These are phyloP conservation scores for Heterohyrax brucei DNA, from an alignment of 2,797 vertebrate genomes.

Conservation along the genomic window DNA sequence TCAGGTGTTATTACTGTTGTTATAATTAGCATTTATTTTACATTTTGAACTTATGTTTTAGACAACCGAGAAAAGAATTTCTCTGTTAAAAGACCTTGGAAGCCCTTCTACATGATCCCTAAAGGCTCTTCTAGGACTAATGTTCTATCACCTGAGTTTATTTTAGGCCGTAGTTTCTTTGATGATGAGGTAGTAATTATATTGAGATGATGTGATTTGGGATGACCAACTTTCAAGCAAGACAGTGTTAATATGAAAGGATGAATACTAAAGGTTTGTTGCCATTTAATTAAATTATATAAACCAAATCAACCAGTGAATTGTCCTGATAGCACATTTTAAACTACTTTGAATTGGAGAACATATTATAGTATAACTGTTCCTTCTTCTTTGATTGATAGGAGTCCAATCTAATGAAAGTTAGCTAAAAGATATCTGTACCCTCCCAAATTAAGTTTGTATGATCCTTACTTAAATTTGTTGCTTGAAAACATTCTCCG, in stretches of 20 bases:
- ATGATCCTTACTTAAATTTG: constrained; percentile 70
- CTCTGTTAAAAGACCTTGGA: constrained; percentile 1
- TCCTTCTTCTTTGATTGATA: constrained; percentile 49
- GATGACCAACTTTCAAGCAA: constrained; percentile 59
- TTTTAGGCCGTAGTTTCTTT: constrained; percentile 40
- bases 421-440: constrained; percentile 64
- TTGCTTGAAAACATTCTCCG: constrained; percentile 64
- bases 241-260: constrained; percentile 60
- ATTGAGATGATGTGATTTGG: constrained; percentile 72
- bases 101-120: neutral
- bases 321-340: constrained; percentile 48
- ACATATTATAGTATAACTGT: constrained; percentile 24
- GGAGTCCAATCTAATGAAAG: constrained; percentile 71
- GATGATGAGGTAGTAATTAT: neutral
- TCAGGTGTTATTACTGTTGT: neutral
- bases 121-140: neutral
- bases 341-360: constrained; percentile 73
- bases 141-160: neutral
- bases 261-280: constrained; percentile 66
- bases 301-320: constrained; percentile 66
- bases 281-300: constrained; percentile 75
- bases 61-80: constrained; percentile 25
- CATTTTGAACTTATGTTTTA: constrained; percentile 4
- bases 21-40: constrained; percentile 38
- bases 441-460: constrained; percentile 67